phyloP scores from a whole-genome alignment of 2,888 invertebrate species.

The Heliconius hortense region DNA sequence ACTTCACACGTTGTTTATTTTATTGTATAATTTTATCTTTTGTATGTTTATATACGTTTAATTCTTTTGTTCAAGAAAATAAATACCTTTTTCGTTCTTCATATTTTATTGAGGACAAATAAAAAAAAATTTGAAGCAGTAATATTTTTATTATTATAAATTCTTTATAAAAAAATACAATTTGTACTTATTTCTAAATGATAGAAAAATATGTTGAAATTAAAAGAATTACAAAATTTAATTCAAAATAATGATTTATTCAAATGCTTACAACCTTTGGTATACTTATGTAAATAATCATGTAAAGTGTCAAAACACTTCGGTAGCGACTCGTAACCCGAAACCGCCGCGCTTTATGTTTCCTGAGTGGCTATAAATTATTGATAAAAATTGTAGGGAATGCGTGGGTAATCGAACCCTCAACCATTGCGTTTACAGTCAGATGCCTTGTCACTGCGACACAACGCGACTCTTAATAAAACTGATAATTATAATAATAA shows the following conservation, averaged over 20 bases:
- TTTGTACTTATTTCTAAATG: slow-evolving; percentile 1
- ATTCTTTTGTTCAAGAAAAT: no score
- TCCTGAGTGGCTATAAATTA: neutral
- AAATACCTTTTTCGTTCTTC: no score
- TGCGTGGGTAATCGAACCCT: no score
- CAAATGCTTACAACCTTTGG: slow-evolving; percentile 18
- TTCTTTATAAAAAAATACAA: neutral
- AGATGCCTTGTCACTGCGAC: no score
- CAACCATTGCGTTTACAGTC: no score
- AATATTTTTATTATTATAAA: neutral
- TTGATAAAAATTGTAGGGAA: neutral
- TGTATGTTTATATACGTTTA: no score
- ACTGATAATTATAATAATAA: neutral
- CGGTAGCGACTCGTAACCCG: neutral
- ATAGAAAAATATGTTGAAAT: neutral
- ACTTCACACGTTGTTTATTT: no score
- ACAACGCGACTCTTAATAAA: no score
- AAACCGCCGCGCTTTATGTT: neutral
- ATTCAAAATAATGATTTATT: neutral
- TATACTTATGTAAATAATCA: neutral
- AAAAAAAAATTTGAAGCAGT: neutral
- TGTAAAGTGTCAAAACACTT: neutral
- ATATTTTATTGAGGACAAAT: neutral
- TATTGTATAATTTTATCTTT: no score
- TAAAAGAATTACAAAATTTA: neutral